Conservation (phyloP, 2,888 invertebrate species). For the Blomia tropicalis region DNA sequence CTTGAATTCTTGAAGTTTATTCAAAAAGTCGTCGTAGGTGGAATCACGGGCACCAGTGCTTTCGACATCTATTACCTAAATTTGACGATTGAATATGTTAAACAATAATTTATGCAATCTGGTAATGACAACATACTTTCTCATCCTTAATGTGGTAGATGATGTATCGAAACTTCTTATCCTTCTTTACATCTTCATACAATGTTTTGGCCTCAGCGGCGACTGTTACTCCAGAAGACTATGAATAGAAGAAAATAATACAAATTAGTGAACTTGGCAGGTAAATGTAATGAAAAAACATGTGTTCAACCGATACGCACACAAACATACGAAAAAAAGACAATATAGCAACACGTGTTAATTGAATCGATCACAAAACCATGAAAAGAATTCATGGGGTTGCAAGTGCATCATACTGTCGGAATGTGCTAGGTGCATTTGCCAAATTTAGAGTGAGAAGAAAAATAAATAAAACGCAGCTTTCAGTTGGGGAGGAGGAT, state of each 20-base stretch:
- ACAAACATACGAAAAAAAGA: not conserved
- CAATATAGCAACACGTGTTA: not conserved
- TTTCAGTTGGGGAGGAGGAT: too few species aligned
- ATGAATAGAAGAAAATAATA: not conserved
- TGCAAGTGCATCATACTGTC: not conserved
- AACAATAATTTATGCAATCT: not conserved
- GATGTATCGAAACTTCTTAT: slow-evolving; percentile 90
- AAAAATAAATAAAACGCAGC: too few species aligned
- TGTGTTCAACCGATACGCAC: not conserved
- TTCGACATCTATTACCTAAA: slow-evolving; percentile 63
- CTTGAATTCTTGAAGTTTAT: slow-evolving; percentile 65
- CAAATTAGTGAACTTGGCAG: too few species aligned
- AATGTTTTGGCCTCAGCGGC: slow-evolving; percentile 84
- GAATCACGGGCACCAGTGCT: slow-evolving; percentile 69
- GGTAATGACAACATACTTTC: slow-evolving; percentile 44
- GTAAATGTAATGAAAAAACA: not conserved
- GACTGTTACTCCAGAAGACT: slow-evolving; percentile 82
- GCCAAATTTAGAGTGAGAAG: slow-evolving; percentile 11
- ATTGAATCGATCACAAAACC: not conserved
- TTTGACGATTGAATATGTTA: not conserved
- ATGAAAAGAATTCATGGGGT: not conserved
- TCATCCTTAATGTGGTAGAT: slow-evolving; percentile 91
- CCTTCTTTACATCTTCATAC: slow-evolving; percentile 93
- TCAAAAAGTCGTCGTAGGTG: slow-evolving; percentile 82
- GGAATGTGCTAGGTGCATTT: not conserved